phyloP scores from a whole-genome alignment of 2,113 vertebrate species.

The Rhegmatorhina hoffmannsi region DNA sequence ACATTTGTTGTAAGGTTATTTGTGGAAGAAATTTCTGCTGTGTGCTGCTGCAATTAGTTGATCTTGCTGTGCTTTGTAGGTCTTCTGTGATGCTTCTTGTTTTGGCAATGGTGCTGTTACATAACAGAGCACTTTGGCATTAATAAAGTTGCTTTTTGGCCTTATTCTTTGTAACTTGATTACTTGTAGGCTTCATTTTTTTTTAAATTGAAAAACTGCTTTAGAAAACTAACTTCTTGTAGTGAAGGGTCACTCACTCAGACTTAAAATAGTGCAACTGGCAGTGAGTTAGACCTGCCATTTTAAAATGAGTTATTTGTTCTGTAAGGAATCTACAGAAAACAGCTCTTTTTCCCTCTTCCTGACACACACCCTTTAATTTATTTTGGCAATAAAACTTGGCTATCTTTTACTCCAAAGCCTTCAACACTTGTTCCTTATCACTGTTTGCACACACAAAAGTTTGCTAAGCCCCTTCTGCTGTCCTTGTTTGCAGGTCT shows the following conservation, averaged over 20 bases:
- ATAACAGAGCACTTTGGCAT: neutral
- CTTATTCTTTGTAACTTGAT: neutral
- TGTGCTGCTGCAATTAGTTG: neutral
- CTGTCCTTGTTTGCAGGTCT: neutral
- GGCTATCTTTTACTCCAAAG: neutral
- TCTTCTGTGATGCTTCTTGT: neutral
- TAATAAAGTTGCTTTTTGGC: neutral
- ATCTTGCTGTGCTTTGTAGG: neutral
- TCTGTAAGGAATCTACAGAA: neutral
- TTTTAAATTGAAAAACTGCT: neutral
- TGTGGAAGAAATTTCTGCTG: neutral
- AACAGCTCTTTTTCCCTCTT: neutral
- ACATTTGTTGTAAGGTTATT: neutral
- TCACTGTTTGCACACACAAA: neutral
- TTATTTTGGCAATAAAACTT: neutral
- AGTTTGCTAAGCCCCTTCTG: neutral
- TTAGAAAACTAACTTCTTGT: neutral
- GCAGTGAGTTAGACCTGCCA: neutral
- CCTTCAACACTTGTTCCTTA: conserved; percentile 26
- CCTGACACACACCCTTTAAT: neutral
- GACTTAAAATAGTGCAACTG: neutral
- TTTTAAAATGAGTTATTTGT: neutral
- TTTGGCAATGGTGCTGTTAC: neutral
- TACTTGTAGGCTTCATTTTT: neutral
- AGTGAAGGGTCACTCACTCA: neutral